phyloP scores from a whole-genome alignment of 2,797 vertebrate species.

The Epinephelus coioides region DNA sequence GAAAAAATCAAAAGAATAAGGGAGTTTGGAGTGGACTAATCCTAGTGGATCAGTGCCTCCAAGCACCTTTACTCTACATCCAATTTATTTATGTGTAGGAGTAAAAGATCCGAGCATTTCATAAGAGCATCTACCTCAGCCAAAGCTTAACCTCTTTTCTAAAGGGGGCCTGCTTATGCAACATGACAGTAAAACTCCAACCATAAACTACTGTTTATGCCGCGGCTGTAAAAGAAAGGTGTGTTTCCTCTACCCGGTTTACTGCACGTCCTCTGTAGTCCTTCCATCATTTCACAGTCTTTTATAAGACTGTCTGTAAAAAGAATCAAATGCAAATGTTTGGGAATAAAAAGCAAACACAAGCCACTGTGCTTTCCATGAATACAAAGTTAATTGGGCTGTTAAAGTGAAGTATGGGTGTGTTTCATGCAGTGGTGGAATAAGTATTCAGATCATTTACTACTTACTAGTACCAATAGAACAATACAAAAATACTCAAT shows the following conservation, averaged over 20 bases:
- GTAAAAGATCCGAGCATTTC: constrained; percentile 52
- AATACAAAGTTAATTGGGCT: constrained; percentile 54
- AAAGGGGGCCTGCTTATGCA: constrained; percentile 76
- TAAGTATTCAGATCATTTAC: neutral
- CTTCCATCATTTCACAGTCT: constrained; percentile 66
- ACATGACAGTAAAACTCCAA: constrained; percentile 75
- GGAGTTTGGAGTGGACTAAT: constrained; percentile 40
- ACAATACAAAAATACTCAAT: neutral
- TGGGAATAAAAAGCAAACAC: constrained; percentile 82
- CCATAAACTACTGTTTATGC: constrained; percentile 89
- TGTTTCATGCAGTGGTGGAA: constrained; percentile 6
- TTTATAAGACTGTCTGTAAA: constrained; percentile 81
- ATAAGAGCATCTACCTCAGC: constrained; percentile 46
- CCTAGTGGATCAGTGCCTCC: constrained; percentile 42
- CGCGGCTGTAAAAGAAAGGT: constrained; percentile 84
- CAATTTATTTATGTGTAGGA: constrained; percentile 56
- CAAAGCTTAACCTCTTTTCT: constrained; percentile 53
- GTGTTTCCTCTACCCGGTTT: constrained; percentile 79
- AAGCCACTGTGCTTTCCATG: constrained; percentile 66
- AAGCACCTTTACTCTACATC: constrained; percentile 41
- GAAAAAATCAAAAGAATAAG: neutral
- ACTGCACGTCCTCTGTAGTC: constrained; percentile 69
- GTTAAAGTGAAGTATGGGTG: constrained; percentile 53
- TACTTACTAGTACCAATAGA: neutral
- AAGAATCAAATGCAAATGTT: constrained; percentile 83